These are phyloP conservation scores for Stegostoma tigrinum DNA, from an alignment of 2,113 vertebrate species.

Conservation along the genomic window DNA sequence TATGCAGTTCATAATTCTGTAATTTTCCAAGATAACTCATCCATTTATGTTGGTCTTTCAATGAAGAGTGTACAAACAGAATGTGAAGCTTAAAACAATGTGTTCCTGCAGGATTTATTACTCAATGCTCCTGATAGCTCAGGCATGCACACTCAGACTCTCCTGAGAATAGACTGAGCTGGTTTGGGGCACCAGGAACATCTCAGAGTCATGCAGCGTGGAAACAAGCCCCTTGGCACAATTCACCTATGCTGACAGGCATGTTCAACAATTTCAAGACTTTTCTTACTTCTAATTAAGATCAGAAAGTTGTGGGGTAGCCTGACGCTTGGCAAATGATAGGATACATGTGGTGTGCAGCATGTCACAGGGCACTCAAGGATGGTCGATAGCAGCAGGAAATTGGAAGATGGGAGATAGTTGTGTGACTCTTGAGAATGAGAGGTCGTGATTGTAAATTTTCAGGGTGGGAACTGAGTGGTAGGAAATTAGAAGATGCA, in stretches of 20 bases:
- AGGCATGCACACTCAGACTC: background rate
- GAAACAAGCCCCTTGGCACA: too few species aligned
- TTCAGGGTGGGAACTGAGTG: background rate
- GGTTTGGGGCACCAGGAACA: background rate
- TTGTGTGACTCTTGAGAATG: background rate
- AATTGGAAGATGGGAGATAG: background rate
- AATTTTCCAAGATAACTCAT: constrained; percentile 13
- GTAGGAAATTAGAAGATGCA: background rate
- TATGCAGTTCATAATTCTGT: background rate
- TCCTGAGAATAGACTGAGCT: background rate
- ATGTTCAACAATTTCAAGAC: background rate
- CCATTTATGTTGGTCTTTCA: constrained; percentile 1
- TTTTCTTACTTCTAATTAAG: background rate
- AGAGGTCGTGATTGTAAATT: background rate
- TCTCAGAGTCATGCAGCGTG: too few species aligned
- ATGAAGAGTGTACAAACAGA: background rate
- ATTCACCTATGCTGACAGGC: background rate
- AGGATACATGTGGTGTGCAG: background rate
- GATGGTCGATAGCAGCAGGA: background rate
- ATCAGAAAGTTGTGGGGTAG: background rate
- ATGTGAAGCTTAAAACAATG: background rate
- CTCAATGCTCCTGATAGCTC: background rate
- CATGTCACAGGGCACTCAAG: background rate
- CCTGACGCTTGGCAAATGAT: background rate
- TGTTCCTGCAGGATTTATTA: background rate